Evolutionary conservation across 64 coral and sea anemone species (phyloP).

Genomic region (Anthopleura sola): DNA sequence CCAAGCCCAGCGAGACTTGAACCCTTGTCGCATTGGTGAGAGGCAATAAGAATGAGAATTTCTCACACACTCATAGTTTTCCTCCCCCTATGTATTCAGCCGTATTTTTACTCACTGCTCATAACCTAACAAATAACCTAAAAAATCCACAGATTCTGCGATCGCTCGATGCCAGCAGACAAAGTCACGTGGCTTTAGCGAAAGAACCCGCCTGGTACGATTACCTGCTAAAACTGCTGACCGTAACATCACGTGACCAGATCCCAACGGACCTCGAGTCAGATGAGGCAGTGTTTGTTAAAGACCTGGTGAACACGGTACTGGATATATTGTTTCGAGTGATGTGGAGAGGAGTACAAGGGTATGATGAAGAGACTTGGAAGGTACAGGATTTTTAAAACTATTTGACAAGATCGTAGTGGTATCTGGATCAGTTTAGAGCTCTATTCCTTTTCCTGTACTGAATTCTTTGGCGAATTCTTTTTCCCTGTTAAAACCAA

Average conservation of each 20-base stretch:
- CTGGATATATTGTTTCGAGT: slow-evolving; percentile 83
- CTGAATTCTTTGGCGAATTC: too few species aligned
- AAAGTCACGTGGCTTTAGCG: slow-evolving; percentile 54
- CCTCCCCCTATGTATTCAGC: neutral
- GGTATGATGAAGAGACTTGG: slow-evolving; percentile 81
- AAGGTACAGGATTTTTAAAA: slow-evolving; percentile 46
- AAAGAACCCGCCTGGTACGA: slow-evolving; percentile 77
- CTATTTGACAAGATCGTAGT: too few species aligned
- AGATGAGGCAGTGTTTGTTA: neutral
- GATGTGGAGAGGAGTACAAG: slow-evolving; percentile 87
- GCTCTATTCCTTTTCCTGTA: too few species aligned
- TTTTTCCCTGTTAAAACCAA: too few species aligned
- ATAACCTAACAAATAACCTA: neutral
- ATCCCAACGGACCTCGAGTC: slow-evolving; percentile 17
- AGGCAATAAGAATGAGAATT: too few species aligned
- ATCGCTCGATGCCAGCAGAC: slow-evolving; percentile 63
- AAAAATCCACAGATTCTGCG: slow-evolving; percentile 61
- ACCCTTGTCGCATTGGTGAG: too few species aligned
- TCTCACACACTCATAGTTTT: too few species aligned
- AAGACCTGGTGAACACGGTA: slow-evolving; percentile 71
- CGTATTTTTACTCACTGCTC: neutral
- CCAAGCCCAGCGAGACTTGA: too few species aligned
- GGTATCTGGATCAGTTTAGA: too few species aligned
- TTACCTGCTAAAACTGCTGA: slow-evolving; percentile 42
- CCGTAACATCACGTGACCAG: slow-evolving; percentile 32